A percentile compares a stretch with the other conserved stretches of the same genome.
phyloP scores from a whole-genome alignment of 23 tunicate genomes.

The Halocynthia roretzi region DNA sequence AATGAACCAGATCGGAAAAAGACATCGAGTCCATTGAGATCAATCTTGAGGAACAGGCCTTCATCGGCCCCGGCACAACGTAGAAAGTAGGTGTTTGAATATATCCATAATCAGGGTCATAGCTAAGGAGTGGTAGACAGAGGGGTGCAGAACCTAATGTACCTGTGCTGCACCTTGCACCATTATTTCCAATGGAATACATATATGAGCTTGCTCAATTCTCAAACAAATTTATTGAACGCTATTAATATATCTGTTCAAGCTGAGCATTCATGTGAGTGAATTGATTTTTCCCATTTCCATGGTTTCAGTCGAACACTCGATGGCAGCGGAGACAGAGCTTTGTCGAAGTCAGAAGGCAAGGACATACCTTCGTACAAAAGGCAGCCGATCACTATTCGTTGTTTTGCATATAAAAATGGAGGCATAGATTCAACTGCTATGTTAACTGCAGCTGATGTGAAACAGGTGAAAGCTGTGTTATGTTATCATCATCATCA shows the following conservation, averaged over 20 bases:
- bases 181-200: no score
- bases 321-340: slow-evolving; percentile 1
- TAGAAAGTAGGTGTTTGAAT: slow-evolving; percentile 5
- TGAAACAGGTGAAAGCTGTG: slow-evolving; percentile 28
- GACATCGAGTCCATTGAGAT: neutral
- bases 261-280: no score
- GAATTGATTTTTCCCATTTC: neutral
- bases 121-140: no score
- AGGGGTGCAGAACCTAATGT: no score
- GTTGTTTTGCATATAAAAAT: slow-evolving; percentile 61
- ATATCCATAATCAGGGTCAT: no score
- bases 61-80: slow-evolving; percentile 17
- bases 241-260: no score
- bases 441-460: slow-evolving; percentile 17
- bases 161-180: no score
- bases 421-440: slow-evolving; percentile 25
- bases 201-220: no score
- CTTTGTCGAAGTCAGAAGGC: neutral
- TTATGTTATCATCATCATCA: neutral
- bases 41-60: slow-evolving; percentile 6
- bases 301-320: slow-evolving; percentile 4
- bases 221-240: no score
- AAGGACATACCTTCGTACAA: slow-evolving; percentile 26
- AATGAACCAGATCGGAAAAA: slow-evolving; percentile 9
- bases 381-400: slow-evolving; percentile 42